These are phyloP conservation scores for Eutrigla gurnardus DNA, from an alignment of 2,797 vertebrate species.

Conservation along the genomic window DNA sequence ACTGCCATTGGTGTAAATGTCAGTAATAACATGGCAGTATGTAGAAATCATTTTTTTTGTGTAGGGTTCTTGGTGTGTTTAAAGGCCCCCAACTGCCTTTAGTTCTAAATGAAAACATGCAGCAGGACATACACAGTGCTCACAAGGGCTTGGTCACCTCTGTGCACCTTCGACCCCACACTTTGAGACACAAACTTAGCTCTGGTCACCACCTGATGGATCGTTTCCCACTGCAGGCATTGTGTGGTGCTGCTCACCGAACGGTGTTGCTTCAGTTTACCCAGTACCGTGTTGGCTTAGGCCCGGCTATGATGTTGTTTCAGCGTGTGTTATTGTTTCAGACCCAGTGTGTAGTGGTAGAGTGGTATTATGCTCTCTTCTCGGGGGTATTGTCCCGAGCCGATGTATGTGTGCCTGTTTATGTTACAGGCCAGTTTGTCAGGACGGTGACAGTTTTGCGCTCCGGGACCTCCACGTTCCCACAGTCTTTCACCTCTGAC, in stretches of 20 bases:
- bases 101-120: conserved; percentile 4
- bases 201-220: conserved; percentile 62
- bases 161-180: conserved; percentile 49
- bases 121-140: neutral
- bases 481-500: conserved; percentile 79
- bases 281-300: conserved; percentile 59
- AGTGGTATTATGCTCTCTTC: conserved; percentile 69
- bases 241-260: conserved; percentile 46
- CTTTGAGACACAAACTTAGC: conserved; percentile 56
- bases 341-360: conserved; percentile 48
- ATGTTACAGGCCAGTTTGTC: conserved; percentile 77
- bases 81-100: neutral
- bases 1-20: neutral
- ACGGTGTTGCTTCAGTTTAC: conserved; percentile 57
- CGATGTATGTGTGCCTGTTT: conserved; percentile 74
- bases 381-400: conserved; percentile 64
- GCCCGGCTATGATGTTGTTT: conserved; percentile 70
- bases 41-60: neutral
- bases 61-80: neutral
- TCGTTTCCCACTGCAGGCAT: conserved; percentile 58
- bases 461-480: conserved; percentile 67
- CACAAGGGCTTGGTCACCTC: neutral
- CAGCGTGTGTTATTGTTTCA: conserved; percentile 78
- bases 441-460: conserved; percentile 72
- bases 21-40: neutral